phyloP scores from a whole-genome alignment of 64 coral and sea anemone genomes.

The Porites lutea region DNA sequence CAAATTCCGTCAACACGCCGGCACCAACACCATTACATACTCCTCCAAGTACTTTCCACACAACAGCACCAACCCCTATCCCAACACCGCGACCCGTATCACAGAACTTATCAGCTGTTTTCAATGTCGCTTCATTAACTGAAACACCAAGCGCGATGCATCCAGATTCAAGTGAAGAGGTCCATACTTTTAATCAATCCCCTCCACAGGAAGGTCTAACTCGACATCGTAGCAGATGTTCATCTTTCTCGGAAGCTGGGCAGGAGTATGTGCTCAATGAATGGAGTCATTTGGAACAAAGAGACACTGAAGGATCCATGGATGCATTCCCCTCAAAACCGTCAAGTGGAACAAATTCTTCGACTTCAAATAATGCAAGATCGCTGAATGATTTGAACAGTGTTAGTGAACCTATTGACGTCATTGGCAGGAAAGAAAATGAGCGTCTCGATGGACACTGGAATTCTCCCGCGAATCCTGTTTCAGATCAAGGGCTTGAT shows the following conservation, averaged over 20 bases:
- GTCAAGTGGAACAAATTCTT: slow-evolving; percentile 8
- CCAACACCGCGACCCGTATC: neutral
- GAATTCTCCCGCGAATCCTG: slow-evolving; percentile 14
- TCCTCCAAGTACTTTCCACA: slow-evolving; percentile 8
- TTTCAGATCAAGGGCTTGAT: neutral
- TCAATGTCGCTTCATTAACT: neutral
- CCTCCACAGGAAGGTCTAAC: neutral
- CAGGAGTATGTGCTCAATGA: slow-evolving; percentile 14
- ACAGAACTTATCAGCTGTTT: neutral
- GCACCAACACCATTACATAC: slow-evolving; percentile 16
- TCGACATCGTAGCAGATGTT: slow-evolving; percentile 21
- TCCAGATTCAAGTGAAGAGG: neutral
- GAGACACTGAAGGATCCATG: neutral
- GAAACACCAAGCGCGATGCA: neutral
- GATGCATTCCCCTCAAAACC: slow-evolving; percentile 8
- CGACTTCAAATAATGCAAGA: slow-evolving; percentile 5
- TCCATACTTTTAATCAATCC: neutral
- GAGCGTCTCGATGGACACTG: neutral
- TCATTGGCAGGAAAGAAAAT: neutral
- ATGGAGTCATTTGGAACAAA: neutral
- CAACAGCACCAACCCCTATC: slow-evolving; percentile 23
- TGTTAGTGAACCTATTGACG: slow-evolving; percentile 32
- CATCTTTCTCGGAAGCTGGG: neutral
- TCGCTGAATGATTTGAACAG: slow-evolving; percentile 30
- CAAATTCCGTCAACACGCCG: slow-evolving; percentile 11